Evolutionary conservation across 2,113 vertebrate species (phyloP).

Genomic region (Acrocephalus kingi): DNA sequence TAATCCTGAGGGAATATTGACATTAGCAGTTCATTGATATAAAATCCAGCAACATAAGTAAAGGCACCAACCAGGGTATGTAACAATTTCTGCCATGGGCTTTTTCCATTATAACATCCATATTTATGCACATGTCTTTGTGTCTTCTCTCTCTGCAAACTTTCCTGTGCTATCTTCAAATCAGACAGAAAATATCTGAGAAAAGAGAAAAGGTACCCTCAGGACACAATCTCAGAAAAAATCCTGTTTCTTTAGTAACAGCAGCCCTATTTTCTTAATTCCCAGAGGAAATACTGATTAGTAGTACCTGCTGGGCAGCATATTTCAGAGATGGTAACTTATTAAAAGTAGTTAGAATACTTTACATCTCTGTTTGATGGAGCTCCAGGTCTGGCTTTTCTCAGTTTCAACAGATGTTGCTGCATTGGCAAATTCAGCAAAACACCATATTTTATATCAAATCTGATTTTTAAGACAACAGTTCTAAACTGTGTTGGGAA

Average conservation of each 20-base stretch:
- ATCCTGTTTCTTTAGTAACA: background rate
- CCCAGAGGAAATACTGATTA: background rate
- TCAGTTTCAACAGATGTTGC: background rate
- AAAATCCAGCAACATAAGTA: background rate
- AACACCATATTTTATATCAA: background rate
- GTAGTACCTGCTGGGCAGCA: background rate
- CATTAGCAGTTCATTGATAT: background rate
- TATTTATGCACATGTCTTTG: background rate
- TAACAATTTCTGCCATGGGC: background rate
- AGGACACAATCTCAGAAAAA: background rate
- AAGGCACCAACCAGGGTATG: background rate
- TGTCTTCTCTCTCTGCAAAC: background rate
- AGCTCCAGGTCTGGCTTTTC: background rate
- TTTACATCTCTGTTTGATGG: background rate
- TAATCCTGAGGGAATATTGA: background rate
- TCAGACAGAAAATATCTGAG: background rate
- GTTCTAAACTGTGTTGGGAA: background rate
- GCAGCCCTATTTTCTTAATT: background rate
- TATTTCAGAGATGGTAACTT: background rate
- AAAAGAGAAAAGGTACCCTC: background rate
- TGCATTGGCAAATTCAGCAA: background rate
- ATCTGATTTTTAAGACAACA: background rate
- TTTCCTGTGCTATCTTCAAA: background rate
- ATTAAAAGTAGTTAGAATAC: background rate
- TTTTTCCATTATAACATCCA: background rate